Base-by-base conservation (phyloP, 2,888 invertebrate species). In the Hirtodrosophila cameraria region DNA sequence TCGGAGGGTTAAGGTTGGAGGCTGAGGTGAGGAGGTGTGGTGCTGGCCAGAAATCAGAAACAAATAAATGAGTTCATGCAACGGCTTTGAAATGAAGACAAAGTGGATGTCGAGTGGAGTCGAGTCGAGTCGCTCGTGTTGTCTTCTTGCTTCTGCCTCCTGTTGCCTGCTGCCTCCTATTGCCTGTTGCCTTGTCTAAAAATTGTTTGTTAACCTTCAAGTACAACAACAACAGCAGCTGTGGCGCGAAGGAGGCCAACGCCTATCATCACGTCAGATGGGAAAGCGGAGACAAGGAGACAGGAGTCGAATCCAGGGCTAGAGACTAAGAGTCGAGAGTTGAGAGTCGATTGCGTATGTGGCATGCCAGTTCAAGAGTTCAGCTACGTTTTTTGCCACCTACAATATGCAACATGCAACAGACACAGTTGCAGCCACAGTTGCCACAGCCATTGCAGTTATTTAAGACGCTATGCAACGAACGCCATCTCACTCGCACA, bases 21-120 rank as follows among this genome's bases (percentile, higher is more conserved):
- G 31, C 23, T 16, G 52, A 9, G 11, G 28, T 13, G 46, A 33
- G 64, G 62, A 72, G 86, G 82, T 75, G 87, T 85, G 87, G 67
- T 75, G 35, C 28, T 55, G 70, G 68, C 63, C 68, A 87, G 83
- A 73, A 87, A 83, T 83, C 87, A 87, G 80, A 79, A 80, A 75
- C 78, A 84, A 86, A 84, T 84, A 84, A 84, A 87, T 84, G 84
- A 87, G 86, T 87, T 80, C 84, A 78, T 84, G 86, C 87, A 60
- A 59, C 74, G 57, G 41, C 66, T 74, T 79, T 87, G 86, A 83
- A 83, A 79, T 85, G 80, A 85, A 83, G 86, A 83, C 80, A 83
- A 83, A 83, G 66, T 75, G 74, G 48, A 59, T 64, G 82, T 75
- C 67, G 63, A 61, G 62, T 64, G 28, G 15, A 35, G 35, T 30